Conservation (phyloP, 2,797 vertebrate genomes). For the Molossus alvarezi region DNA sequence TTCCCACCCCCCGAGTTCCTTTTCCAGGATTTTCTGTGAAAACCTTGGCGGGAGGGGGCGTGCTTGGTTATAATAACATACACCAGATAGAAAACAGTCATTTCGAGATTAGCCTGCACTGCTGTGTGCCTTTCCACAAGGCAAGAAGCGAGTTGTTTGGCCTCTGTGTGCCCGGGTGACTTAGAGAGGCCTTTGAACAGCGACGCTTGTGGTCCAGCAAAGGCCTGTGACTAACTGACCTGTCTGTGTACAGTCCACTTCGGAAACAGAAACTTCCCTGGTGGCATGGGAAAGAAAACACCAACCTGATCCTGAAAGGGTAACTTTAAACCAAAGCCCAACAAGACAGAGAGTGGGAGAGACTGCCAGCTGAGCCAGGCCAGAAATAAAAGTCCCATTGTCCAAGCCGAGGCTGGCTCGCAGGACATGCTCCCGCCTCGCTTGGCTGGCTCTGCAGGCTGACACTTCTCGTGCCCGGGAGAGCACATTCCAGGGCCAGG, state of each 20-base stretch:
- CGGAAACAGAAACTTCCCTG: slow-evolving; percentile 83
- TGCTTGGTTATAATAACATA: slow-evolving; percentile 30
- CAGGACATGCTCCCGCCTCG: neutral
- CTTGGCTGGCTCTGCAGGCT: neutral
- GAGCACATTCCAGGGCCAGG: neutral
- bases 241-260: slow-evolving; percentile 68
- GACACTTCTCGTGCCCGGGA: neutral
- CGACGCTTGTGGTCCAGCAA: neutral
- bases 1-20: neutral
- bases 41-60: neutral
- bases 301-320: slow-evolving; percentile 77
- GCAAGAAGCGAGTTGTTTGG: neutral
- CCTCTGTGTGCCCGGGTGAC: neutral
- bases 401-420: neutral
- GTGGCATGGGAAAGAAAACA: slow-evolving; percentile 84
- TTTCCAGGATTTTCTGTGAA: slow-evolving; percentile 55
- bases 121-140: neutral
- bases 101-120: slow-evolving; percentile 37
- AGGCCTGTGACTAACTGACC: slow-evolving; percentile 71
- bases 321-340: slow-evolving; percentile 84
- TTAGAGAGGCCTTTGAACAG: slow-evolving; percentile 58
- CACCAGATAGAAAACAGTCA: slow-evolving; percentile 6
- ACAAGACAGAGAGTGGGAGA: slow-evolving; percentile 75
- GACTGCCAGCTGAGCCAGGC: slow-evolving; percentile 65
- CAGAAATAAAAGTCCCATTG: slow-evolving; percentile 84